Evolutionary conservation across 1,140 invertebrate species (phyloP), one percentile per base, ranked within the genome.

Genomic region (Solenopsis invicta): DNA sequence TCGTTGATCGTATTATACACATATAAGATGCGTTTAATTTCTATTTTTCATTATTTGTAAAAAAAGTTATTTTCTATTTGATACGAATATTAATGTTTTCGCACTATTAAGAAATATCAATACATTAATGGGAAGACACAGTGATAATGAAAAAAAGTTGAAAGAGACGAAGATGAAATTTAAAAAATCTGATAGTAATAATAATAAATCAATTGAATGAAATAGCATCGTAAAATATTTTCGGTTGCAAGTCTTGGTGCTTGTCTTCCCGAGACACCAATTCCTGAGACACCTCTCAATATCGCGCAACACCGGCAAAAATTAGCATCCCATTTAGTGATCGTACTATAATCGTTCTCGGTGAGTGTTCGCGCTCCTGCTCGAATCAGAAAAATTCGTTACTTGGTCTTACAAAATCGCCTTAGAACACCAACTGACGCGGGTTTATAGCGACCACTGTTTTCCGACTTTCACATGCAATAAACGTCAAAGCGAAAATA

Each of bases 271-370:
- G 16, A 45, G 24, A 72, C n/a, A 56, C n/a, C 62, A 75, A 84
- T 84, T 74, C 74, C 9, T 41, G 41, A 41, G 41, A 41, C 29
- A 29, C 0, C 9, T 61, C 61, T 75, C 67, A 74, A 61, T 72
- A 74, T 61, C 16, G 3, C 16, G 10, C 21, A 50, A 72, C n/a
- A 8, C 29, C 4, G 24, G 9, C 13, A 48, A 72, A 82, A 61
- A 62, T 84, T 84, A 84, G 54, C 80, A 71, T 48, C 41, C 6
- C 41, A 61, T 54, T 84, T 84, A 84, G 80, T 41, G 69, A 50
- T 62, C n/a, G 13, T 75, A 37, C 80, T 61, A 84, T 84, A 84
- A 84, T 75, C 75, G 24, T 5, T 18, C 18, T 74, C 8, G 9
- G 24, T 34, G 61, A 18, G n/a, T 41, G 12, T 29, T 84, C 56